Percentiles rank a stretch among this genome's conserved stretches.
Evolutionary conservation across 2,797 vertebrate genomes (phyloP).

Genomic region (Coranthus polyacanthus): DNA sequence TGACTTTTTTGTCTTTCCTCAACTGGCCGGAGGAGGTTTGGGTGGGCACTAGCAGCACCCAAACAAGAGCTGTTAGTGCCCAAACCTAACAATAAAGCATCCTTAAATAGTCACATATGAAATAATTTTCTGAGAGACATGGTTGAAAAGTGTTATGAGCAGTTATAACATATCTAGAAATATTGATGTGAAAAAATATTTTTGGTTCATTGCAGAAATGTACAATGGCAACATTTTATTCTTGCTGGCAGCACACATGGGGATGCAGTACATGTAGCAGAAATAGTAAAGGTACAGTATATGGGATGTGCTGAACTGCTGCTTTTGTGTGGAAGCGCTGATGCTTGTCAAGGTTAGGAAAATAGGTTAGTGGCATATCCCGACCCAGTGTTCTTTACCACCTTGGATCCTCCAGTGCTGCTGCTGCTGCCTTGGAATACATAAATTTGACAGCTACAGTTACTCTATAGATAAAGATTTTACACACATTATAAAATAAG

Average conservation of each 20-base stretch:
- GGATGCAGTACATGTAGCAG: background rate
- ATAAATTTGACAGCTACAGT: background rate
- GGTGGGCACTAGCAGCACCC: too few species aligned
- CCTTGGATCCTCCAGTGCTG: constrained; percentile 1
- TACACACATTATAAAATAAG: constrained; percentile 4
- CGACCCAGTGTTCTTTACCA: constrained; percentile 1
- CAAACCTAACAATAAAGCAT: too few species aligned
- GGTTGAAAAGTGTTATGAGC: too few species aligned
- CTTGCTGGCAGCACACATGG: background rate
- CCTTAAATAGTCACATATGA: too few species aligned
- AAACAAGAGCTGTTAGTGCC: too few species aligned
- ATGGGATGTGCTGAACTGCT: background rate
- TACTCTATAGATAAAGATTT: background rate
- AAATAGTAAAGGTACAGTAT: background rate
- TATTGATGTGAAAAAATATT: too few species aligned
- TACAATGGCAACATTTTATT: too few species aligned
- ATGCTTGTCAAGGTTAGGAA: constrained; percentile 23
- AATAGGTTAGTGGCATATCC: constrained; percentile 22
- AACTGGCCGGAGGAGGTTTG: too few species aligned
- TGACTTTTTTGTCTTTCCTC: too few species aligned
- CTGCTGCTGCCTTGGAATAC: background rate
- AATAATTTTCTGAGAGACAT: too few species aligned
- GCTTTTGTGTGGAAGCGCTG: constrained; percentile 12
- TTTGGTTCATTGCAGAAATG: too few species aligned
- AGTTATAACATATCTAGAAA: too few species aligned